These are phyloP conservation scores for Pomatostomus ruficeps DNA, from an alignment of 2,113 vertebrate species.

Conservation along the genomic window DNA sequence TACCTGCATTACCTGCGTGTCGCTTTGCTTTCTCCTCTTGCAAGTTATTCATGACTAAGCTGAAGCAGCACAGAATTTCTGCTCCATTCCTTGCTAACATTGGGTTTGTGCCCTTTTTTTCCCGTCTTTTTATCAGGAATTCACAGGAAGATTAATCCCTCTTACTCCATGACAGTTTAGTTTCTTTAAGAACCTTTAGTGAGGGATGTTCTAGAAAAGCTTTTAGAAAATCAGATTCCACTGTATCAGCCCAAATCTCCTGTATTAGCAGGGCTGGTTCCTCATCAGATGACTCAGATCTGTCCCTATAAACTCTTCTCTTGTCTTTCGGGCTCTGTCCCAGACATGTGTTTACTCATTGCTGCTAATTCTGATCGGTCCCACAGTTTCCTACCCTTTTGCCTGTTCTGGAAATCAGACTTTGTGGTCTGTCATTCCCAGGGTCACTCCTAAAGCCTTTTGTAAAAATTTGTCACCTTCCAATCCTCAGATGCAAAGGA, in stretches of 20 bases:
- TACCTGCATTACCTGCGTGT: neutral
- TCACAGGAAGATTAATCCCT: conserved; percentile 18
- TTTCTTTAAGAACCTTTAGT: conserved; percentile 53
- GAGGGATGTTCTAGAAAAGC: conserved; percentile 43
- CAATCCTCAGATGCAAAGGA: neutral
- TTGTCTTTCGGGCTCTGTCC: neutral
- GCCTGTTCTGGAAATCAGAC: neutral
- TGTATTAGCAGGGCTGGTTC: neutral
- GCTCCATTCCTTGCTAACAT: neutral
- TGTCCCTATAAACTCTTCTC: neutral
- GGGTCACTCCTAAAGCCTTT: neutral
- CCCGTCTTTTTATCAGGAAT: neutral
- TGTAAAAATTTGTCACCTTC: neutral
- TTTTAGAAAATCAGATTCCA: conserved; percentile 35
- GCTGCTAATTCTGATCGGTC: neutral
- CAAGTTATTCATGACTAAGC: neutral
- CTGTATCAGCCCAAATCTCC: conserved; percentile 2
- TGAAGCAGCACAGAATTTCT: neutral
- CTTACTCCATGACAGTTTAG: conserved; percentile 30
- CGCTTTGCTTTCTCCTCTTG: neutral
- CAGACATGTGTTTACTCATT: neutral
- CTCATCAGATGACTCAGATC: neutral
- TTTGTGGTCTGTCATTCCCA: neutral
- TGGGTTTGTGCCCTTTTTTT: neutral
- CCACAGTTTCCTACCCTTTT: neutral